These are phyloP conservation scores for Scolopax mira DNA, from an alignment of 2,113 vertebrate species.

Conservation along the genomic window DNA sequence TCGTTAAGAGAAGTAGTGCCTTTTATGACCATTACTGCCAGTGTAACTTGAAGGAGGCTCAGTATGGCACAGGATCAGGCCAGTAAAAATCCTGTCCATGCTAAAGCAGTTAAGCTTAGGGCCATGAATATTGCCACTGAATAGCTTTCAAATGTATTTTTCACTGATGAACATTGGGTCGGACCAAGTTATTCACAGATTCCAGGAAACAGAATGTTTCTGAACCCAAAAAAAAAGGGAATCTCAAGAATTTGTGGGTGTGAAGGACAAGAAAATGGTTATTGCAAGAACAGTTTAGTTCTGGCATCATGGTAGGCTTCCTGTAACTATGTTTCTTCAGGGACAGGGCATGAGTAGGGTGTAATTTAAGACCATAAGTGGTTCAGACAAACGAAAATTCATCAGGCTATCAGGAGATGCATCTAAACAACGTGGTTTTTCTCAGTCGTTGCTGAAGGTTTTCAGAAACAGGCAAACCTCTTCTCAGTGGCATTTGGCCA, in stretches of 20 bases:
- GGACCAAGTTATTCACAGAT: neutral
- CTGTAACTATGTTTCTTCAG: neutral
- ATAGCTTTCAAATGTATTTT: neutral
- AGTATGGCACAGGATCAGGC: neutral
- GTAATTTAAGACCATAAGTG: neutral
- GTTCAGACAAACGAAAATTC: neutral
- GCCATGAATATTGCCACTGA: neutral
- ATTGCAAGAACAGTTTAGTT: neutral
- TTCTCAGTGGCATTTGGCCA: neutral
- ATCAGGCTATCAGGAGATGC: neutral
- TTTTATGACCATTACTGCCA: neutral
- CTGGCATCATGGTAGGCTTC: neutral
- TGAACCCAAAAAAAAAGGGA: neutral
- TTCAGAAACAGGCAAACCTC: neutral
- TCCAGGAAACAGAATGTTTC: neutral
- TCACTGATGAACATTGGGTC: fast-evolving
- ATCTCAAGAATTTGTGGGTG: too few relatives aligned
- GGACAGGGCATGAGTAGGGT: neutral
- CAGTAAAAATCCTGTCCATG: neutral
- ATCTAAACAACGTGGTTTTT: fast-evolving
- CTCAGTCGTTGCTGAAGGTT: neutral
- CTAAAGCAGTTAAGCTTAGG: neutral
- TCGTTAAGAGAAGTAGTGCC: neutral
- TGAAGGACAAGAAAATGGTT: too few relatives aligned
- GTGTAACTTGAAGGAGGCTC: neutral